Conservation (phyloP, 2,888 invertebrate species). For the Synergus gifuensis region DNA sequence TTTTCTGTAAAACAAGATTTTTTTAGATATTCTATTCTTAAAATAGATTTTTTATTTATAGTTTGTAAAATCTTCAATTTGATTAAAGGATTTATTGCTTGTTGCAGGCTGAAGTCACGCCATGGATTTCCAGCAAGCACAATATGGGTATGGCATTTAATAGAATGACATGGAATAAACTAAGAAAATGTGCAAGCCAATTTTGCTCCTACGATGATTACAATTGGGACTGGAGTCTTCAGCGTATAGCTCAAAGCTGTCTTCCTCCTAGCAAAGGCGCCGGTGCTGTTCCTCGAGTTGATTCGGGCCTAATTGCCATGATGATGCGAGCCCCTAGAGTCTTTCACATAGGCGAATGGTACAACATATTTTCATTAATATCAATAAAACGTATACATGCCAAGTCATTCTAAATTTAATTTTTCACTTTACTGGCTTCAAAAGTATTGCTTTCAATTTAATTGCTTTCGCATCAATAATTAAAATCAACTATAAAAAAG, state of each 20-base stretch:
- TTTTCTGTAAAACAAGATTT: neutral
- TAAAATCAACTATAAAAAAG: no score
- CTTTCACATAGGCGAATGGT: conserved; percentile 99
- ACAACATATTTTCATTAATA: conserved; percentile 70
- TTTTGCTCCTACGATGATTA: conserved; percentile 99
- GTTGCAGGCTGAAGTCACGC: conserved; percentile 91
- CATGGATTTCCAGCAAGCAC: conserved; percentile 98
- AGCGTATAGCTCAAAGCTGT: conserved; percentile 93
- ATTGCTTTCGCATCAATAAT: no score
- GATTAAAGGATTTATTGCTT: neutral
- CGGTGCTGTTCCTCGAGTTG: conserved; percentile 69
- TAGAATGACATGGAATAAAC: conserved; percentile 90
- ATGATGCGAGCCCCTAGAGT: conserved; percentile 95
- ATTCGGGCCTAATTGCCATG: conserved; percentile 86
- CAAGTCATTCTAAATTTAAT: no score
- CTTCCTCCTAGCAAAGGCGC: conserved; percentile 82
- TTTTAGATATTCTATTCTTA: neutral
- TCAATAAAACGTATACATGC: neutral
- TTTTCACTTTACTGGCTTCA: neutral
- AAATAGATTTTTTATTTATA: neutral
- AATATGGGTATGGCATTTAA: conserved; percentile 99
- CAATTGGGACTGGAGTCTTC: conserved; percentile 99
- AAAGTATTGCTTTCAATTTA: neutral
- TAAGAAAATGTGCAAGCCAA: conserved; percentile 88
- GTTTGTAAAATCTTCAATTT: neutral